Percentiles rank a stretch among this genome's conserved stretches.
Conservation (phyloP, 2,888 invertebrate species). For the Lordiphosa fenestrarum region DNA sequence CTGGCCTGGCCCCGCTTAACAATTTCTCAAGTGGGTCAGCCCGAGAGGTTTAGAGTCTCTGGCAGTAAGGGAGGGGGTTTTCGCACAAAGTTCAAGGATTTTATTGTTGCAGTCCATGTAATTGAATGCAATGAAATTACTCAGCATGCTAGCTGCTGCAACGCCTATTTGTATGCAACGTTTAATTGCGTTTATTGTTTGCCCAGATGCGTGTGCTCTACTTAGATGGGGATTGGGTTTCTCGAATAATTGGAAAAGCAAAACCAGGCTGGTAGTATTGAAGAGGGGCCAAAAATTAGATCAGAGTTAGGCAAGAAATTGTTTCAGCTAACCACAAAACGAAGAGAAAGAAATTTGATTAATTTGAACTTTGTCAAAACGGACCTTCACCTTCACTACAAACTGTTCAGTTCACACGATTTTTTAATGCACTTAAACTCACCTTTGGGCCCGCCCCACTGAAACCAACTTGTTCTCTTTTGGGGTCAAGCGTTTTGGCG, state of each 20-base stretch:
- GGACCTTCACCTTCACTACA: background rate
- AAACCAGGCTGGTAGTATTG: too few species aligned
- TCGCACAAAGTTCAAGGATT: conserved; percentile 62
- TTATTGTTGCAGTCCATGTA: conserved; percentile 65
- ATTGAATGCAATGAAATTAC: conserved; percentile 67
- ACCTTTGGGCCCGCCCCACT: conserved; percentile 28
- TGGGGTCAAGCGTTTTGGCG: conserved; percentile 48
- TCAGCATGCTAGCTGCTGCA: conserved; percentile 12
- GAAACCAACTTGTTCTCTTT: conserved; percentile 10
- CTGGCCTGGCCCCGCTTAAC: conserved; percentile 23
- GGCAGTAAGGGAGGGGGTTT: background rate
- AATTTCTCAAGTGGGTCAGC: conserved; percentile 66
- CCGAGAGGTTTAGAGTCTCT: conserved; percentile 37
- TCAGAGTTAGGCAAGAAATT: too few species aligned
- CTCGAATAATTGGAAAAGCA: background rate
- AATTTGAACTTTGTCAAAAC: background rate
- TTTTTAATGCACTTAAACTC: conserved; percentile 47
- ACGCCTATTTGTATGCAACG: conserved; percentile 39
- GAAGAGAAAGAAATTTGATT: too few species aligned
- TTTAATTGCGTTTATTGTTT: conserved; percentile 60
- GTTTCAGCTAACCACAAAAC: too few species aligned
- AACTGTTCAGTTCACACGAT: conserved; percentile 32
- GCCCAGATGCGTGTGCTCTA: conserved; percentile 7
- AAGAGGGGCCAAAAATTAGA: too few species aligned
- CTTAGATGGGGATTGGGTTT: too few species aligned